Conservation (phyloP, 1,140 invertebrate genomes). For the Brachionus rotundiformis region DNA sequence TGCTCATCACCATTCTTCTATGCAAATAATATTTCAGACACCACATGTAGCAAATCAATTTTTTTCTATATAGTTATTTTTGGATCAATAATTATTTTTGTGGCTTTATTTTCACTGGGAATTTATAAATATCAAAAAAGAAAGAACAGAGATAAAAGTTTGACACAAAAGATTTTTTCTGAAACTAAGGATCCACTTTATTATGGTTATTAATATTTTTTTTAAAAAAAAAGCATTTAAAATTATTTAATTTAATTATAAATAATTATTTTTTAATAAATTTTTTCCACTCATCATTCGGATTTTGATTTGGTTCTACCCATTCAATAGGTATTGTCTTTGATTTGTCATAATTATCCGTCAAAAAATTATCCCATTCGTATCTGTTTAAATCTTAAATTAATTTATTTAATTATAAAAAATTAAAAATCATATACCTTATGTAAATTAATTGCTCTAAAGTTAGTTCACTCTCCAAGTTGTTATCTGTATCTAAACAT, state of each 20-base stretch:
- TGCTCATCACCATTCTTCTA: constrained; percentile 38
- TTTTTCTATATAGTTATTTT: constrained; percentile 25
- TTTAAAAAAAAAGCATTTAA: not conserved
- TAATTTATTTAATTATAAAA: not conserved
- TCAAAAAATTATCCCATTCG: constrained; percentile 35
- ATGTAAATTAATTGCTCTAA: not conserved
- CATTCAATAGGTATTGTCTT: constrained; percentile 34
- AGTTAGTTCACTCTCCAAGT: not conserved
- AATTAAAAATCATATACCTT: not conserved
- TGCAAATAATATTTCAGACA: not conserved
- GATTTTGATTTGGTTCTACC: constrained; percentile 42
- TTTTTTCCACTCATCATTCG: constrained; percentile 25
- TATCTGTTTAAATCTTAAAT: not conserved
- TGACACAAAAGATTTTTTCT: constrained; percentile 26
- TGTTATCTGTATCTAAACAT: not conserved
- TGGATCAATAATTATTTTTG: constrained; percentile 29
- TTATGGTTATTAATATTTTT: not conserved
- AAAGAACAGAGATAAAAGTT: not conserved
- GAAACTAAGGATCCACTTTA: constrained; percentile 33
- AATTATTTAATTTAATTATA: not conserved
- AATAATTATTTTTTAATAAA: not conserved
- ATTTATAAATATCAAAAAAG: not conserved
- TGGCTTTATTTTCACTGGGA: not conserved
- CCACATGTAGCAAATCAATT: constrained; percentile 19
- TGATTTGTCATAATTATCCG: not conserved